These are phyloP conservation scores for Sturmia bella DNA, from an alignment of 2,888 invertebrate species.

Conservation along the genomic window DNA sequence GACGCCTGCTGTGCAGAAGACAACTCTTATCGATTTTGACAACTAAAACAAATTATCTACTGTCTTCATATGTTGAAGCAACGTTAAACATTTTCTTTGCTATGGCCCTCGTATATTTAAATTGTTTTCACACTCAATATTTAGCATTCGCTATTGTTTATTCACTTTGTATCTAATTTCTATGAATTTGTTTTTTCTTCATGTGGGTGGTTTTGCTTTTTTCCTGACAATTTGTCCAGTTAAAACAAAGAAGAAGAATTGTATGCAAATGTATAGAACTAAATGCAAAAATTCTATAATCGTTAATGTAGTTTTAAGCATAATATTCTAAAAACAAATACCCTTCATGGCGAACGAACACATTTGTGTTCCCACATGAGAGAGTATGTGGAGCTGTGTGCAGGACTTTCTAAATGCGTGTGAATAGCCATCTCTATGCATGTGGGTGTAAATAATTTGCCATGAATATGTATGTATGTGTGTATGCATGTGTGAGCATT, in stretches of 20 bases:
- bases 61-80: no score
- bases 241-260: slow-evolving; percentile 12
- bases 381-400: neutral
- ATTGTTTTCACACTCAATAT: neutral
- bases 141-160: slow-evolving; percentile 7
- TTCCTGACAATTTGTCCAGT: slow-evolving; percentile 38
- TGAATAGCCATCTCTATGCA: slow-evolving; percentile 26
- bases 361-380: neutral
- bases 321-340: slow-evolving; percentile 39
- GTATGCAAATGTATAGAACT: slow-evolving; percentile 18
- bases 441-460: slow-evolving; percentile 1
- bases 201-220: slow-evolving; percentile 19
- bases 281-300: slow-evolving; percentile 45
- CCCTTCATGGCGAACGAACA: neutral
- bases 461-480: neutral
- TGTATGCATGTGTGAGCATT: neutral
- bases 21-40: no score
- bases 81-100: neutral
- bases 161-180: slow-evolving; percentile 18
- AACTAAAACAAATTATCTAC: no score
- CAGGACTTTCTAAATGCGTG: slow-evolving; percentile 12
- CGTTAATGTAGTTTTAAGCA: slow-evolving; percentile 54
- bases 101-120: neutral
- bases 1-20: no score
- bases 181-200: slow-evolving; percentile 8